Base-by-base conservation (phyloP, 1,140 invertebrate genomes). In the Marisa cornuarietis region DNA sequence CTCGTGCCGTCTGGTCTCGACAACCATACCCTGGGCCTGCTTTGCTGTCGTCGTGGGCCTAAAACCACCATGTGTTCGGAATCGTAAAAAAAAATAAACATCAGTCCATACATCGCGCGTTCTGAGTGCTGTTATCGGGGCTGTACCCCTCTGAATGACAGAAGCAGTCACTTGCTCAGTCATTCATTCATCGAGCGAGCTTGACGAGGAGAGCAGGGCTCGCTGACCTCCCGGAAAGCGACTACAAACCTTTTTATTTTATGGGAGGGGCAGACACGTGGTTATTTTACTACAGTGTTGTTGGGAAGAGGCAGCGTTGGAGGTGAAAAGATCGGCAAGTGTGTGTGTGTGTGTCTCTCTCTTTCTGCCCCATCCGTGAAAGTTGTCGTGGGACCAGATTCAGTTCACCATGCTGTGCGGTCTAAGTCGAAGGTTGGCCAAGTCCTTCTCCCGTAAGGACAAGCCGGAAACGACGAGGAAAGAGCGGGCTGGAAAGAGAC, bases 331-430 rank as follows among this genome's bases (percentile, higher is more conserved):
- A 42, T 42, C 31, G 31, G 31, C 31, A 42, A n/a, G n/a, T n/a
- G n/a, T n/a, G n/a, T n/a, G 31, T 52, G 54, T 62, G 22, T 63
- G 16, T 75, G 0, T 62, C 54, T 74, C 11, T 74, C 51, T 62
- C 4, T 74, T 54, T 61, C 71, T 72, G n/a, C n/a, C 26, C 52
- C 71, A 26, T 51, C 22, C 42, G 20, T 16, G 20, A 8, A 2
- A 31, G 20, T 51, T 49, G 7, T 49, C 71, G 20, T 51, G 11
- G 7, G 2, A 31, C 22, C 71, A 26, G 31, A 26, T 31, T 49
- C 71, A 9, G 54, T 58, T 9, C 72, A 69, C 31, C 63, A 80
- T 80, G 79, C 42, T 80, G 63, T 80, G 79, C 66, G 79, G 79
- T 20, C 22, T 80, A 16, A 76, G 73, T n/a, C 72, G 79, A 11